Conservation (phyloP, 2,113 vertebrate species). For the Pongo pygmaeus region DNA sequence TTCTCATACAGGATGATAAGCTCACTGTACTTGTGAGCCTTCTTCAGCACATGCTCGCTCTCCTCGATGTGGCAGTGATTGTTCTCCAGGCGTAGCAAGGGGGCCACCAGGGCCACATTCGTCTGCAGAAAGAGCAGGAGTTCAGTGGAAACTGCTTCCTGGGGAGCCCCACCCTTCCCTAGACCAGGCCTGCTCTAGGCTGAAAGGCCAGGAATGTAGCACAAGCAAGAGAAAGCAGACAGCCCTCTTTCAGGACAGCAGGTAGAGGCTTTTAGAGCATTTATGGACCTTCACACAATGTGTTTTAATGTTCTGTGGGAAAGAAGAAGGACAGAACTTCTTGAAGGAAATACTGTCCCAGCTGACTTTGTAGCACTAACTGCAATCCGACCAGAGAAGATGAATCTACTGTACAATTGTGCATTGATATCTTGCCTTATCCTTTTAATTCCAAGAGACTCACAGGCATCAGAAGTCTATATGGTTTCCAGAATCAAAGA, state of each 20-base stretch:
- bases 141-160: not conserved
- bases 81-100: constrained; percentile 96
- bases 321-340: not conserved
- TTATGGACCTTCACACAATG: not conserved
- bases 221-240: not conserved
- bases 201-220: not conserved
- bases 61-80: constrained; percentile 99
- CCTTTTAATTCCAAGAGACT: constrained; percentile 8
- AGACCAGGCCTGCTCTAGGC: not conserved
- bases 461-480: not conserved
- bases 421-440: not conserved
- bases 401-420: not conserved
- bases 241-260: not conserved
- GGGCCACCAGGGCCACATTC: constrained; percentile 96
- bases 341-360: not conserved
- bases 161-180: not conserved
- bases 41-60: constrained; percentile 98
- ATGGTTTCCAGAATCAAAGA: not conserved
- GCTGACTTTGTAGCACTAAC: not conserved
- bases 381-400: not conserved
- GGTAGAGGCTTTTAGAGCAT: not conserved
- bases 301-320: not conserved
- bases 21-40: constrained; percentile 98
- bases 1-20: constrained; percentile 99
- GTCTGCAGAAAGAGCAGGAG: constrained; percentile 85